Base-by-base conservation (phyloP, 2,888 invertebrate species). In the Lasioglossum malachurum region DNA sequence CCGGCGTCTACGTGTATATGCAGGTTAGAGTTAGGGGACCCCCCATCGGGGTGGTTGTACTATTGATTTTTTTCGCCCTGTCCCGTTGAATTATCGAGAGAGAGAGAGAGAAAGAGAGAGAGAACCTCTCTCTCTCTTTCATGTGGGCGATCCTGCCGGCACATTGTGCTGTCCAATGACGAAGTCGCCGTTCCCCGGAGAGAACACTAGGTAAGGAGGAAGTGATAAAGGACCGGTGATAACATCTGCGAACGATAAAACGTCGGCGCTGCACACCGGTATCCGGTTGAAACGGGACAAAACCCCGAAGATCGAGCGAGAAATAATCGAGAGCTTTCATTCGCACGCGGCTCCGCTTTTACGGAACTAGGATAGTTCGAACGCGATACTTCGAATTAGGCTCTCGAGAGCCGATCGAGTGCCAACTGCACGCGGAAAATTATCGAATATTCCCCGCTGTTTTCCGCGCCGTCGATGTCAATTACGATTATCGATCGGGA, bases 51-150 rank as follows among this genome's bases (percentile, higher is more conserved):
- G 92, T 93, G 90, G 92, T 92, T 92, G 91, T 93, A 92, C 93
- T 94, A 94, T 94, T 94, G 94, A 94, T 94, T 94, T 92, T 93
- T 94, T 94, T 93, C 92, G 90, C 91, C 91, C 92, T 90, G 92
- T 91, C 89, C 92, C 91, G 93, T 92, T 92, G 93, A 94, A 94
- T 94, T 94, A 94, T 94, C 93, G 94, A 23, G 53, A 53, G 53
- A 23, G 53, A 53, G 19, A 19, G 19, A 14, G 44, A 16, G 44
- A 16, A 16, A 46, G 14, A 46, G 46, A 46, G 16, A 93, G 93
- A 87, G 87, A 75, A 3, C 82, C 90, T 12, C 57, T n/a, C 49
- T 38, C n/a, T 69, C 78, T 72, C 79, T 89, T 88, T 89, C 82
- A 75, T 85, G 91, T 90, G 87, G 84, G 87, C 91, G 91, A 90